phyloP scores from a whole-genome alignment of 2,797 vertebrate species.

The Rhynchotus rufescens region DNA sequence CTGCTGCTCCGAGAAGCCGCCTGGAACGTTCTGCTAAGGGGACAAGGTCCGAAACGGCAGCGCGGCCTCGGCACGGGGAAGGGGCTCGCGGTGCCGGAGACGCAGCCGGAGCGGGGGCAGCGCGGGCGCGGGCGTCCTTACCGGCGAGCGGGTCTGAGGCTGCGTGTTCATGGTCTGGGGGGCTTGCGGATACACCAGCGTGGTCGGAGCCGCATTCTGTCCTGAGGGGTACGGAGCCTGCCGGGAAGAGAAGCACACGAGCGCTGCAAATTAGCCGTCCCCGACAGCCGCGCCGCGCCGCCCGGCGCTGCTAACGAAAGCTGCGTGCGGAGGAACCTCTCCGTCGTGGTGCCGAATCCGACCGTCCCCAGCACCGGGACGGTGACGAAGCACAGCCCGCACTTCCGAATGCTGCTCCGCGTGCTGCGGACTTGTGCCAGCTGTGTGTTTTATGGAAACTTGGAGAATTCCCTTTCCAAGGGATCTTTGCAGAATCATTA shows the following conservation, averaged over 20 bases:
- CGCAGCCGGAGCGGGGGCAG: background rate
- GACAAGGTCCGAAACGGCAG: background rate
- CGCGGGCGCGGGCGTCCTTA: conserved; percentile 78
- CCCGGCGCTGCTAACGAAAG: no score
- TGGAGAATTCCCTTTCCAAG: no score
- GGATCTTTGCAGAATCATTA: no score
- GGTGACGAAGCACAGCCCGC: no score
- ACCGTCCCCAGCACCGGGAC: no score
- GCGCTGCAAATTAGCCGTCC: background rate
- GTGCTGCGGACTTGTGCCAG: no score
- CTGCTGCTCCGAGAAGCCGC: conserved; percentile 1
- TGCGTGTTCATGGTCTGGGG: conserved; percentile 96
- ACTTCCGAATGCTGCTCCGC: no score
- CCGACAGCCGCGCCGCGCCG: background rate
- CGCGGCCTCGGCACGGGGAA: background rate
- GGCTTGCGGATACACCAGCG: conserved; percentile 93
- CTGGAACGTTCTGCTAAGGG: background rate
- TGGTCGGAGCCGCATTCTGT: conserved; percentile 93
- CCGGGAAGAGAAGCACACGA: conserved; percentile 32
- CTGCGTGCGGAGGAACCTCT: no score
- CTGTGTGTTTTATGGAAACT: no score
- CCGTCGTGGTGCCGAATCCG: no score
- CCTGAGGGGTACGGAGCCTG: conserved; percentile 95
- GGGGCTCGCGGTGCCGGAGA: background rate
- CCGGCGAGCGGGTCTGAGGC: conserved; percentile 92